Base-by-base conservation (phyloP, 2,888 invertebrate species). In the Urechis unicinctus region DNA sequence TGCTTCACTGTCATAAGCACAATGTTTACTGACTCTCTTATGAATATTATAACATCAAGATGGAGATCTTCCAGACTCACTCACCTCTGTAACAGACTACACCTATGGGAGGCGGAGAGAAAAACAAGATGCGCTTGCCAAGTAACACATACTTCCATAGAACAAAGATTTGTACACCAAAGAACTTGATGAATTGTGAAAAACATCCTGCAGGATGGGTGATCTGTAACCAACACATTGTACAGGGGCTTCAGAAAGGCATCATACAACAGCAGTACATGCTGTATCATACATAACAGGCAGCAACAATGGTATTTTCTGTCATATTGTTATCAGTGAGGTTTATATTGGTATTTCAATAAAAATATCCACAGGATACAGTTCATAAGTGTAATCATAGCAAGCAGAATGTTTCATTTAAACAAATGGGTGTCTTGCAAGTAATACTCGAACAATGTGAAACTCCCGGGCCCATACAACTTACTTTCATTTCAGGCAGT, bases 71-170 rank as follows among this genome's bases (percentile, higher is more conserved):
- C n/a, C n/a, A n/a, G n/a, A n/a, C n/a, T n/a, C n/a, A 21, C 22
- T 57, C 61, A 77, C 77, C 75, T 68, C 76, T 68, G 60, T 78
- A 76, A 63, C 78, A 78, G 25, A 78, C 75, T 17, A 74, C 73
- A 22, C 78, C 78, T 51, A 79, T 78, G 5, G 79, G 79, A 30
- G 79, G 78, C 4, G 77, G 77, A 9, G 78, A 78, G 66, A 78
- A 79, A 61, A 79, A 78, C 31, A 79, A 62, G 43, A 79, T 74
- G 46, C 79, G 65, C 56, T 75, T 75, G 56, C 74, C 74, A 48
- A 79, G 64, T 36, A 79, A 61, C 17, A 70, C 70, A 60, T 72
- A 73, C 63, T 78, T 78, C 79, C 79, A 79, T 48, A 79, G 62
- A 21, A 70, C 67, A 63, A 79, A 78, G 25, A 78, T 70, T 50